Percentiles rank a stretch among this genome's conserved stretches.
These are phyloP conservation scores for Agonopterix heracliana DNA, from an alignment of 2,888 invertebrate species.

Conservation along the genomic window DNA sequence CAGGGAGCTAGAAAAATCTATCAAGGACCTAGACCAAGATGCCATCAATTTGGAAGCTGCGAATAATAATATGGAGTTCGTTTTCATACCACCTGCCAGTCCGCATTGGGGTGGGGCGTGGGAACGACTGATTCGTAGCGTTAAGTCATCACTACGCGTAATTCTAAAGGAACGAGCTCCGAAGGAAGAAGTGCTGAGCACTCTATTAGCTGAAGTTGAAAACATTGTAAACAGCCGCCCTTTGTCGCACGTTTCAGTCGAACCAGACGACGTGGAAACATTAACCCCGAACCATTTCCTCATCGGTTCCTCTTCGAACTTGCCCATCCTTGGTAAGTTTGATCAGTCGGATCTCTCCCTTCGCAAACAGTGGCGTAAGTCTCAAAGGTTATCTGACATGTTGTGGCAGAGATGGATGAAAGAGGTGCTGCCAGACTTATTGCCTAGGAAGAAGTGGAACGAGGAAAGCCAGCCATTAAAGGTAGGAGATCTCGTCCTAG, in stretches of 20 bases:
- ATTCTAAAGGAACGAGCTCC: conserved; percentile 9
- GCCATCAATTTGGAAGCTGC: neutral
- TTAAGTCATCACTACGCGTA: conserved; percentile 8
- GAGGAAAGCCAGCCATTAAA: neutral
- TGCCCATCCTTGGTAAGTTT: conserved; percentile 3
- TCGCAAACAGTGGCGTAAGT: conserved; percentile 9
- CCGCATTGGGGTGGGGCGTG: too few relatives aligned
- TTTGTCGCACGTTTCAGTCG: conserved; percentile 22
- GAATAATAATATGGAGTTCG: conserved; percentile 7
- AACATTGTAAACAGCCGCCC: conserved; percentile 11
- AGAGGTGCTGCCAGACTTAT: conserved; percentile 5
- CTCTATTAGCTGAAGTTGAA: conserved; percentile 7
- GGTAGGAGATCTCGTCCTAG: too few relatives aligned
- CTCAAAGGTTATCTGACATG: conserved; percentile 11
- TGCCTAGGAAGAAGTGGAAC: neutral
- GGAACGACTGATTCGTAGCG: conserved; percentile 10
- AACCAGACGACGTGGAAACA: conserved; percentile 15
- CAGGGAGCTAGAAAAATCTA: conserved; percentile 9
- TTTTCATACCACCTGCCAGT: conserved; percentile 10
- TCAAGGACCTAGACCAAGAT: conserved; percentile 7
- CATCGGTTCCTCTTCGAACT: conserved; percentile 5
- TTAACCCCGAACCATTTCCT: conserved; percentile 21
- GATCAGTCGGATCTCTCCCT: neutral
- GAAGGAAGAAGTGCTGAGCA: conserved; percentile 4
- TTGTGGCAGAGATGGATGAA: conserved; percentile 13